Evolutionary conservation across 30 jellyfish, hydroid and myxozoan species (phyloP), one percentile per base, ranked within the genome.

Genomic region (Cassiopea andromeda): DNA sequence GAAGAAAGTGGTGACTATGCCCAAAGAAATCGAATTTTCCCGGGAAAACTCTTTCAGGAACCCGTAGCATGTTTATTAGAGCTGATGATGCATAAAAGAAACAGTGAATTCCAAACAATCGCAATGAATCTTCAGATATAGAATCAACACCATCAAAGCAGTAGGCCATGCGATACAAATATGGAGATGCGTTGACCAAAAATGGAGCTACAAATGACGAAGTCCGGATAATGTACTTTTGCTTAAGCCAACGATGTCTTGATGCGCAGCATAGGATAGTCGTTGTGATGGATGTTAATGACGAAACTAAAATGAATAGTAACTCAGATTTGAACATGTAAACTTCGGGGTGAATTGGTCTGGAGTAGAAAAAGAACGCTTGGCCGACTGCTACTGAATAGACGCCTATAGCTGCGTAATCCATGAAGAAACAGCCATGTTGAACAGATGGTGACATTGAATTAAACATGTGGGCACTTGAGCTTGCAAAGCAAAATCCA

Each of bases 301-400:
- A 44, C 14, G 98, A 96, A 2, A 78, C 92, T 2, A 74, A 14
- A 9, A 73, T 83, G 85, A 96, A 96, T 1, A 48, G 81, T 79
- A 46, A 49, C 71, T 85, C 92, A 18, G 97, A 44, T 60, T 73
- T 48, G 77, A 78, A 85, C 1, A 61, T n/a, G 47, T 49, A 14
- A 2, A 80, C 27, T 50, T 84, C 84, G 10, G 93, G 73, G 44
- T 60, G 77, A 17, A 91, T 85, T 18, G 98, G 98, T 45, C 98
- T 82, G 77, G 87, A 78, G 88, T 96, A 96, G 82, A 75, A 91
- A 77, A 27, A 96, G 85, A 96, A 91, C 60, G 97, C 96, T 60
- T 91, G 94, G 8, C 99, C 99, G 47, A 95, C 98, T 2, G 97
- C 97, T 14, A 96, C 98, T 3, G 97, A 84, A 77, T 96, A 96